A percentile compares a stretch with the other conserved stretches of the same genome.
Evolutionary conservation across 2,888 invertebrate species (phyloP).

Genomic region (Lumbricus terrestris): DNA sequence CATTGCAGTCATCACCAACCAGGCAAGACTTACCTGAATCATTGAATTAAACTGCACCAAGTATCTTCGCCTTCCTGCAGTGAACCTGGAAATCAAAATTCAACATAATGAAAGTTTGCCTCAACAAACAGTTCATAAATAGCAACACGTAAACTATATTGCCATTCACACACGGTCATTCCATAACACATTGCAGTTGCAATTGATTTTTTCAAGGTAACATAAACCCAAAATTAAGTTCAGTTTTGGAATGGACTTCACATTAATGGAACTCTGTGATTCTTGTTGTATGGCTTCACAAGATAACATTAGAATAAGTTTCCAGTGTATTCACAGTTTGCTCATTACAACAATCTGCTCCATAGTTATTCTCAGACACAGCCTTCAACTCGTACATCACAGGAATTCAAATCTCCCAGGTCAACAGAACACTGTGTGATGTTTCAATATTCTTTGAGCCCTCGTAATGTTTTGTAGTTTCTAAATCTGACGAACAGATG

Average conservation of each 20-base stretch:
- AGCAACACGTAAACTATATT: no score
- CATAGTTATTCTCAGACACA: neutral
- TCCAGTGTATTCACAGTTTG: neutral
- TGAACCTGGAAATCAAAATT: slow-evolving; percentile 63
- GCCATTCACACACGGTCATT: neutral
- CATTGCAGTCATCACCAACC: neutral
- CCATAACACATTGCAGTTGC: neutral
- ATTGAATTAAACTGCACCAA: slow-evolving; percentile 76
- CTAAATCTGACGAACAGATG: no score
- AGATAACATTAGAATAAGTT: neutral
- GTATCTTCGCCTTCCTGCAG: slow-evolving; percentile 73
- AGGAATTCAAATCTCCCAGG: no score
- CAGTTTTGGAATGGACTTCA: neutral
- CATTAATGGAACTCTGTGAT: neutral
- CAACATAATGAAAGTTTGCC: neutral
- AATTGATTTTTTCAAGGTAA: neutral
- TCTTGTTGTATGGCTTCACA: neutral
- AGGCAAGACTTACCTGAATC: slow-evolving; percentile 68
- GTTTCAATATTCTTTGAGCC: no score
- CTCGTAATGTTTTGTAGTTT: no score
- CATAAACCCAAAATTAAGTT: neutral
- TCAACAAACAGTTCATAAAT: no score
- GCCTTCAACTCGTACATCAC: neutral
- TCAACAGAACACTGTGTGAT: no score
- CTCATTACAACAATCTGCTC: neutral